Conservation (phyloP, 2,797 vertebrate species). For the Lycodopsis pacificus region DNA sequence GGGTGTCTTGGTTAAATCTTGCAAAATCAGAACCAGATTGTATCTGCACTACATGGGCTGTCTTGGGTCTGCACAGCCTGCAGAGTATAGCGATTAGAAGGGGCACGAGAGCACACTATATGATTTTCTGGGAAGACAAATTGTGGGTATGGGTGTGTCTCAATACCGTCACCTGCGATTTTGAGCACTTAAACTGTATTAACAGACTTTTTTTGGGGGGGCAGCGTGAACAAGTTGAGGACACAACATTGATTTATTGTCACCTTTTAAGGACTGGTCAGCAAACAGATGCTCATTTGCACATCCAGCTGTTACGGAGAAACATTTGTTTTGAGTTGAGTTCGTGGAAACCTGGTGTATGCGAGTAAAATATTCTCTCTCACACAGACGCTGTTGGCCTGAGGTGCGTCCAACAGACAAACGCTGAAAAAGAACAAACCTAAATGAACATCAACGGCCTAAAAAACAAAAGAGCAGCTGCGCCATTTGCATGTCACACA, state of each 20-base stretch:
- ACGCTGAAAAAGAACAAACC: not conserved
- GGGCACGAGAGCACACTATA: not conserved
- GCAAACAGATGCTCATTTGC: not conserved
- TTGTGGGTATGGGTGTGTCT: not conserved
- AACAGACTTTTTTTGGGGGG: not conserved
- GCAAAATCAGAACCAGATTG: constrained; percentile 36
- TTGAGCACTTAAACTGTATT: not conserved
- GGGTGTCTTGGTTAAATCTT: constrained; percentile 38
- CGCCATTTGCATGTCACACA: constrained; percentile 27
- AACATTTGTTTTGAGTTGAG: not conserved
- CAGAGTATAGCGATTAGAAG: not conserved
- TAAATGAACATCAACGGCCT: constrained; percentile 15
- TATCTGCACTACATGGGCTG: constrained; percentile 10
- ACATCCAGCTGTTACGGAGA: not conserved
- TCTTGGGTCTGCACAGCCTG: not conserved
- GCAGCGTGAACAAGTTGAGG: not conserved
- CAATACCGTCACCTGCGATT: not conserved
- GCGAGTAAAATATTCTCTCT: not conserved
- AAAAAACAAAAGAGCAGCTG: constrained; percentile 22
- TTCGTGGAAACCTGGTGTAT: not conserved
- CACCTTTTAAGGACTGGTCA: not conserved
- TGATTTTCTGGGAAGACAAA: not conserved
- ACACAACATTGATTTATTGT: not conserved
- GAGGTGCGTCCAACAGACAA: constrained; percentile 9
- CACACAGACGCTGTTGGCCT: not conserved